These are phyloP conservation scores for Aphelenchoides avenae DNA, from an alignment of 1,140 invertebrate species.

Conservation along the genomic window DNA sequence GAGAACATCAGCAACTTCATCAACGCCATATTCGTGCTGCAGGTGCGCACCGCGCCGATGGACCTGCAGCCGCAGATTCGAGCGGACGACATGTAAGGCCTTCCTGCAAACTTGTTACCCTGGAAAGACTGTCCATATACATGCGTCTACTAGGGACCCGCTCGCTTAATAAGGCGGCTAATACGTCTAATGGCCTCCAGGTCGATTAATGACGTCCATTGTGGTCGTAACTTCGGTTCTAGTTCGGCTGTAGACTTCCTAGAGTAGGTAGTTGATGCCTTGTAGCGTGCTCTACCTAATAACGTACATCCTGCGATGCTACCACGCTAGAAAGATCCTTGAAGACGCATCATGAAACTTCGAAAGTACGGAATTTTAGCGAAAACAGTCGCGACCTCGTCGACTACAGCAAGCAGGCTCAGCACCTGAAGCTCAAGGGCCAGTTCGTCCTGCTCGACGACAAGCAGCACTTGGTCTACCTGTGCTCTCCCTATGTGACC, in stretches of 20 bases:
- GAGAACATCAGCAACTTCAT: slow-evolving; percentile 58
- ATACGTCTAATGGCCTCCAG: no score
- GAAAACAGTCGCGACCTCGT: slow-evolving; percentile 20
- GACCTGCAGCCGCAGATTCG: slow-evolving; percentile 26
- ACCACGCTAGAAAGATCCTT: slow-evolving; percentile 43
- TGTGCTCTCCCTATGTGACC: slow-evolving; percentile 50
- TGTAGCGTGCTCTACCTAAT: slow-evolving; percentile 35
- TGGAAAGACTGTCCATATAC: slow-evolving; percentile 29
- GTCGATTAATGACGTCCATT: no score
- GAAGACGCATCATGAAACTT: slow-evolving; percentile 39
- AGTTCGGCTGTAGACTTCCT: no score
- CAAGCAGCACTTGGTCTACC: slow-evolving; percentile 38
- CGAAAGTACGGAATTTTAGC: slow-evolving; percentile 31
- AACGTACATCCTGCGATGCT: slow-evolving; percentile 39
- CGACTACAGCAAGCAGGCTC: slow-evolving; percentile 16
- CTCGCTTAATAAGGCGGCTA: no score
- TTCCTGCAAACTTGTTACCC: slow-evolving; percentile 36
- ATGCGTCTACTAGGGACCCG: slow-evolving; percentile 38
- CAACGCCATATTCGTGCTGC: slow-evolving; percentile 56
- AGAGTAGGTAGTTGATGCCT: no score
- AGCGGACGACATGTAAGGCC: neutral
- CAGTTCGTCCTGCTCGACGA: slow-evolving; percentile 44
- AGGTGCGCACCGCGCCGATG: slow-evolving; percentile 49
- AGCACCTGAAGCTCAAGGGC: slow-evolving; percentile 13
- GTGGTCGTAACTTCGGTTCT: no score